These are phyloP conservation scores for Dinomys branickii DNA, from an alignment of 2,113 vertebrate species.

Conservation along the genomic window DNA sequence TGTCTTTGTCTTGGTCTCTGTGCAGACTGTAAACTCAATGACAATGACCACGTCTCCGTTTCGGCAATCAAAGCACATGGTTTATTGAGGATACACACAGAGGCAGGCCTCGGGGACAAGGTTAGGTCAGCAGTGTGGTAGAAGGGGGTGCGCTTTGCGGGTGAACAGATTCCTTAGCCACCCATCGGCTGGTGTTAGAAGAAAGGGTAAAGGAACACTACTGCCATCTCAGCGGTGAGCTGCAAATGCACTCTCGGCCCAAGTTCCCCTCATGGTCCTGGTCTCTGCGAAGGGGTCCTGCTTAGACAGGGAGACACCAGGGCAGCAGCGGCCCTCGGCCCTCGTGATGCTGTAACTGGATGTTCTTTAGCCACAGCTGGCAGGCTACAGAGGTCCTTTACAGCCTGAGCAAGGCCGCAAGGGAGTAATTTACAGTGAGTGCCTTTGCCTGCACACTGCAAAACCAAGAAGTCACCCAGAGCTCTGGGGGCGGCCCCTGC, in stretches of 20 bases:
- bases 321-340: neutral
- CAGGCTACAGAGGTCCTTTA: neutral
- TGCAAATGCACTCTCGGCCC: neutral
- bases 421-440: constrained; percentile 9
- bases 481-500: neutral
- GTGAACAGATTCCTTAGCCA: neutral
- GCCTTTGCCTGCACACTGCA: constrained; percentile 40
- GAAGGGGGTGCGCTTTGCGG: neutral
- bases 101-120: neutral
- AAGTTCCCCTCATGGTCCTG: neutral
- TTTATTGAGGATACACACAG: constrained; percentile 75
- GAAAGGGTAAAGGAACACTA: neutral
- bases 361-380: neutral
- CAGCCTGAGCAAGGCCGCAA: constrained; percentile 11
- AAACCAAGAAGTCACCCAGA: constrained; percentile 8
- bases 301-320: constrained; percentile 18
- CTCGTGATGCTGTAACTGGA: neutral
- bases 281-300: neutral
- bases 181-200: neutral
- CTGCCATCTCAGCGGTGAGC: neutral
- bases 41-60: constrained; percentile 19
- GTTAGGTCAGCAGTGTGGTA: neutral
- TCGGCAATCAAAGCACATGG: constrained; percentile 56
- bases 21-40: neutral
- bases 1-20: no score